Evolutionary conservation across 2,113 vertebrate genomes (phyloP).

Genomic region (Notechis scutatus): DNA sequence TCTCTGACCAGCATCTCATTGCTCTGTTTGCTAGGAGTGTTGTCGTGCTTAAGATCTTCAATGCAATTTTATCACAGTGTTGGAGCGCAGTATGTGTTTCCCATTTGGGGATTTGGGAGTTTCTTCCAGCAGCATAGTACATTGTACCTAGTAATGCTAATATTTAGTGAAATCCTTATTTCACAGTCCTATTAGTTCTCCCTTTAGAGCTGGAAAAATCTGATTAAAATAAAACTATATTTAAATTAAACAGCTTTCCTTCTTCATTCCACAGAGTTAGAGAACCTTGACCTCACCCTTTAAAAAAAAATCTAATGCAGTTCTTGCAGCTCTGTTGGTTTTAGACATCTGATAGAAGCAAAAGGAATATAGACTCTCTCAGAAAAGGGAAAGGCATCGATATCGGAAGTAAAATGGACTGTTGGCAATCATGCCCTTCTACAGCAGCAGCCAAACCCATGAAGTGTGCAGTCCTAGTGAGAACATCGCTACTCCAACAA

Average conservation of each 20-base stretch:
- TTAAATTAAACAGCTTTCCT: not conserved
- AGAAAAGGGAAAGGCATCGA: constrained; percentile 37
- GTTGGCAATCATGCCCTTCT: constrained; percentile 31
- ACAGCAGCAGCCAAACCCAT: constrained; percentile 1
- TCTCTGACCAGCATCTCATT: not conserved
- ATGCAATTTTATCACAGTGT: not conserved
- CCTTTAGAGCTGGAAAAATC: constrained; percentile 41
- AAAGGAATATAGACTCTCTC: constrained; percentile 46
- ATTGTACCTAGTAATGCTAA: constrained; percentile 15
- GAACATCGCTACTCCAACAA: constrained; percentile 65
- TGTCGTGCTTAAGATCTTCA: not conserved
- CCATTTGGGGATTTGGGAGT: not conserved
- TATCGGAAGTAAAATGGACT: constrained; percentile 36
- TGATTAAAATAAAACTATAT: constrained; percentile 48
- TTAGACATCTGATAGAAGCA: constrained; percentile 50
- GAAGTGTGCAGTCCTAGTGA: not conserved
- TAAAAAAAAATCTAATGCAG: not conserved
- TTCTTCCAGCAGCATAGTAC: constrained; percentile 6
- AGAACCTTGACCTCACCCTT: not conserved
- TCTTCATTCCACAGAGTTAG: not conserved
- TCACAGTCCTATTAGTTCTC: constrained; percentile 46
- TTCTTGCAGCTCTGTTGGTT: constrained; percentile 47
- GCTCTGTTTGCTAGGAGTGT: not conserved
- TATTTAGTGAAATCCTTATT: constrained; percentile 30
- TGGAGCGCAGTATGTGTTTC: not conserved